Percentiles rank a stretch among this genome's conserved stretches.
Evolutionary conservation across 1,140 invertebrate species (phyloP).

Genomic region (Hyphantria cunea): DNA sequence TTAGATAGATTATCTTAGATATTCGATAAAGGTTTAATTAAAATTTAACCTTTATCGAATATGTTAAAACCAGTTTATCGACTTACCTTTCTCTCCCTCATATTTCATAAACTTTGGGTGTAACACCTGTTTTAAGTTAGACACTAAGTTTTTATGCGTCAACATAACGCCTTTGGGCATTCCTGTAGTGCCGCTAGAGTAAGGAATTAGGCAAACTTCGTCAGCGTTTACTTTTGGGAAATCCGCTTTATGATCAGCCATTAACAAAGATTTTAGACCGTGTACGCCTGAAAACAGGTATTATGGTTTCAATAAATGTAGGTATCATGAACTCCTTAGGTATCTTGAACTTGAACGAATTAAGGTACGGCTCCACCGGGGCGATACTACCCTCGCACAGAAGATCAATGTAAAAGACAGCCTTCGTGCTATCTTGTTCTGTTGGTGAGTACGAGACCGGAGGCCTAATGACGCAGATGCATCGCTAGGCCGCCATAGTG

Average conservation of each 20-base stretch:
- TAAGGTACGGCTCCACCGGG: too few species aligned
- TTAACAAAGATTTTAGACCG: conserved; percentile 81
- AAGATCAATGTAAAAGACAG: too few species aligned
- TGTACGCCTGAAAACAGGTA: conserved; percentile 64
- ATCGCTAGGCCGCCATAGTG: too few species aligned
- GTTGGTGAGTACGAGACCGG: too few species aligned
- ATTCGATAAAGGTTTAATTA: too few species aligned
- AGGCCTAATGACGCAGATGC: too few species aligned
- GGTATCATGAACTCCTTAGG: too few species aligned
- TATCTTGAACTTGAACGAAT: too few species aligned
- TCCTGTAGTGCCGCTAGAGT: conserved; percentile 98
- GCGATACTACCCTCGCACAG: too few species aligned
- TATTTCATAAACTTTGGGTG: conserved; percentile 74
- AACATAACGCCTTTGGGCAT: conserved; percentile 98
- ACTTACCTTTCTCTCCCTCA: conserved; percentile 64
- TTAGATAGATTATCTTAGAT: too few species aligned
- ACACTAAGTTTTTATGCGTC: conserved; percentile 95
- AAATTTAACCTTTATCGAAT: not conserved
- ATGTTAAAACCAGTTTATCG: not conserved
- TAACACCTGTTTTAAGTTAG: conserved; percentile 84
- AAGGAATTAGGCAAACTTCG: conserved; percentile 81
- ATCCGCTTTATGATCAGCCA: conserved; percentile 79
- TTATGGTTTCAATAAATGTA: too few species aligned
- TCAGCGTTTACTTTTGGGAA: conserved; percentile 72
- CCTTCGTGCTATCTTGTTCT: too few species aligned